Conservation (phyloP, 2,113 vertebrate species). For the Origma solitaria region DNA sequence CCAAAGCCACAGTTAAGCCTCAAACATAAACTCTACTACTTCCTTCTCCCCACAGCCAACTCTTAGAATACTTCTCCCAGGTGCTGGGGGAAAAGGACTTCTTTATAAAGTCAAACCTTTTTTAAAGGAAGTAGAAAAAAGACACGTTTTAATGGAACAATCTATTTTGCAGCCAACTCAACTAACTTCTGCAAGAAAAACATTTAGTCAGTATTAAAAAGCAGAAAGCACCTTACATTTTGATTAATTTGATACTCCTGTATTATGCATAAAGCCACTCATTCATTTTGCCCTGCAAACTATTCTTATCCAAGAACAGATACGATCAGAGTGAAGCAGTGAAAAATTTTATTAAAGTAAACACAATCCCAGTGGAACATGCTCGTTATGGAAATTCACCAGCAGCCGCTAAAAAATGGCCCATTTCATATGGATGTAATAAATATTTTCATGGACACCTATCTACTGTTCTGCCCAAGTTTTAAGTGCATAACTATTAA, state of each 20-base stretch:
- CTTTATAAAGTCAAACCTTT: not conserved
- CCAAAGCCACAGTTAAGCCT: not conserved
- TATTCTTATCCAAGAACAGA: slow-evolving; percentile 51
- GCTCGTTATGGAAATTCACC: slow-evolving; percentile 22
- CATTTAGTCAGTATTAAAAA: slow-evolving; percentile 39
- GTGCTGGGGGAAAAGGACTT: not conserved
- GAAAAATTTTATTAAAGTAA: slow-evolving; percentile 63
- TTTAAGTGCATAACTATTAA: not conserved
- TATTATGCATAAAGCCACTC: slow-evolving; percentile 47
- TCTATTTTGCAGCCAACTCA: not conserved
- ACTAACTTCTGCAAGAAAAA: slow-evolving; percentile 22
- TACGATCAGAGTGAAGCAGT: slow-evolving; percentile 27
- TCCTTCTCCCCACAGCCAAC: not conserved
- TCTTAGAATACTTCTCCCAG: not conserved
- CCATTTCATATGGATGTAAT: not conserved
- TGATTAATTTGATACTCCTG: slow-evolving; percentile 60
- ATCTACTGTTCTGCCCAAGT: not conserved
- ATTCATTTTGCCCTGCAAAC: slow-evolving; percentile 48
- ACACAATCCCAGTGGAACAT: slow-evolving; percentile 15
- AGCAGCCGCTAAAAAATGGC: not conserved
- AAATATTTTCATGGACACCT: slow-evolving; percentile 6
- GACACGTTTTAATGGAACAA: not conserved
- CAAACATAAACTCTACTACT: not conserved
- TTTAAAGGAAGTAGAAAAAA: fast-evolving
- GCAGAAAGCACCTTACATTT: slow-evolving; percentile 44